Conservation (phyloP, 2,797 vertebrate genomes). For the Eurystomus glaucurus region DNA sequence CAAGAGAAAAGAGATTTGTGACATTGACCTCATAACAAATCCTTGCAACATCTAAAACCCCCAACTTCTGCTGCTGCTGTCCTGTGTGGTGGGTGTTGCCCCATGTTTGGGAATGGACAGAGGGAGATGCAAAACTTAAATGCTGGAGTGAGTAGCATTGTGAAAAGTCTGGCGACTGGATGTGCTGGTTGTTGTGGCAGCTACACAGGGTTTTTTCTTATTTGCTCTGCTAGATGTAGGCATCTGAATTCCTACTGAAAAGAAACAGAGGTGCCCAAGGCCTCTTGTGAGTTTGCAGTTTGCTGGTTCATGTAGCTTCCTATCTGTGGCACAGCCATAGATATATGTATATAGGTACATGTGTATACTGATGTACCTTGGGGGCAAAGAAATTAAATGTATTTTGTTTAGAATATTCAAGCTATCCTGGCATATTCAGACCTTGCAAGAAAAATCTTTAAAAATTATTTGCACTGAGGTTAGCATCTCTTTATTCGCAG, state of each 20-base stretch:
- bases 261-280: not conserved
- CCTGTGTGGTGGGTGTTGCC: accelerated
- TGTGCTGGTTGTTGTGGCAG: conserved; percentile 1
- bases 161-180: not conserved
- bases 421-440: not conserved
- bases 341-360: not conserved
- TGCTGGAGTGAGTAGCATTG: accelerated
- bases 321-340: not conserved
- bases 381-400: not conserved
- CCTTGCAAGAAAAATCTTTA: not conserved
- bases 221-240: conserved; percentile 4
- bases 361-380: not conserved
- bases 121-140: not conserved
- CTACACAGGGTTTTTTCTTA: not conserved
- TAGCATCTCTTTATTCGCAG: not conserved
- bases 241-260: conserved; percentile 2
- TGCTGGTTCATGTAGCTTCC: not conserved
- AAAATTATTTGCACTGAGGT: not conserved
- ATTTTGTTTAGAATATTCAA: not conserved
- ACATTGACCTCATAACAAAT: not conserved
- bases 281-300: not conserved
- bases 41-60: not conserved
- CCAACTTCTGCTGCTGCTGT: not conserved
- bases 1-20: not conserved
- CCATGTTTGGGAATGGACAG: not conserved